phyloP scores from a whole-genome alignment of 2,113 vertebrate species.

The Thalassoma bifasciatum region DNA sequence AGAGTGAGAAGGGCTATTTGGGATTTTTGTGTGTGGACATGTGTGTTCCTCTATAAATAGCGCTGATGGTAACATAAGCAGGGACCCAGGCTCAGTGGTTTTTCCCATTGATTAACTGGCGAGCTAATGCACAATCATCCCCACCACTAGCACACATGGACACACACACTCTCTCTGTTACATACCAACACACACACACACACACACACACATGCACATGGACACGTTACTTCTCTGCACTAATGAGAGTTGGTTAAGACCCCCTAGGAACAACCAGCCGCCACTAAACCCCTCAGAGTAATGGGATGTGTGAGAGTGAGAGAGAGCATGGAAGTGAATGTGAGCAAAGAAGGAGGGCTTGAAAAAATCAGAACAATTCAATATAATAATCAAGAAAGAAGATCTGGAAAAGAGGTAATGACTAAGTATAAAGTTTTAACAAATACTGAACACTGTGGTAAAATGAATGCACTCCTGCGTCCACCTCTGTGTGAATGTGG shows the following conservation, averaged over 20 bases:
- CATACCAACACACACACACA: slow-evolving; percentile 28
- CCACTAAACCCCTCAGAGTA: slow-evolving; percentile 55
- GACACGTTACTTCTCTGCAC: slow-evolving; percentile 31
- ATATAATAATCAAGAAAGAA: not conserved
- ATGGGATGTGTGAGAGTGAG: not conserved
- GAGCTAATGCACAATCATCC: slow-evolving; percentile 94
- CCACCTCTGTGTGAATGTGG: slow-evolving; percentile 34
- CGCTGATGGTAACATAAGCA: slow-evolving; percentile 73
- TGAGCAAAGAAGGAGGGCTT: not conserved
- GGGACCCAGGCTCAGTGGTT: slow-evolving; percentile 93
- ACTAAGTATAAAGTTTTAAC: not conserved
- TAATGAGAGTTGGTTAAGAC: slow-evolving; percentile 74
- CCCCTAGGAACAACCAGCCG: slow-evolving; percentile 63
- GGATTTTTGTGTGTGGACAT: slow-evolving; percentile 30
- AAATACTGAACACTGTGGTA: not conserved
- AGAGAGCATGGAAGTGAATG: not conserved
- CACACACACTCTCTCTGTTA: slow-evolving; percentile 38
- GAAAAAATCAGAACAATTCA: slow-evolving; percentile 13
- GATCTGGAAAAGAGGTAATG: not conserved
- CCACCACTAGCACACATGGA: slow-evolving; percentile 59
- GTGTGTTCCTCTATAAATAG: slow-evolving; percentile 69
- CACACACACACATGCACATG: slow-evolving; percentile 40
- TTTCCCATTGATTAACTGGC: slow-evolving; percentile 96
- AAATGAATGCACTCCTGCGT: slow-evolving; percentile 14
- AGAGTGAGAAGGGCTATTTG: no score